Conservation (phyloP, 2,113 vertebrate genomes). For the Corvus cornix region DNA sequence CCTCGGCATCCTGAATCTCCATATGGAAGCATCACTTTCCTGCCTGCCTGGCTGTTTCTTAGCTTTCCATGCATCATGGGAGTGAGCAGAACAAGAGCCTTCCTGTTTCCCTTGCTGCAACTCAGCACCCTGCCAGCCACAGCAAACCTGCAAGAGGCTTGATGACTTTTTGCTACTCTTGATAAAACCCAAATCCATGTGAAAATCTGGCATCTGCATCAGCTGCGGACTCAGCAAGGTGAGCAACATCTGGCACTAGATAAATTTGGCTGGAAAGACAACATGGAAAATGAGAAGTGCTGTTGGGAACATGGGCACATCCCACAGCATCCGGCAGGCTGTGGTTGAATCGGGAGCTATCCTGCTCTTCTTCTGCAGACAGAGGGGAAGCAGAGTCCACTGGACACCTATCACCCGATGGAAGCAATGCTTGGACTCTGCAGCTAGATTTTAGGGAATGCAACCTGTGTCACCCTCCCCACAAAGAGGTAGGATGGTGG, state of each 20-base stretch:
- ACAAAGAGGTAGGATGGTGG: background rate
- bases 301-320: background rate
- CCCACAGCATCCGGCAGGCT: background rate
- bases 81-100: background rate
- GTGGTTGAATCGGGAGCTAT: background rate
- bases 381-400: background rate
- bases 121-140: background rate
- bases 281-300: background rate
- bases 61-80: background rate
- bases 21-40: background rate
- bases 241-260: background rate
- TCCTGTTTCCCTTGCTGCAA: background rate
- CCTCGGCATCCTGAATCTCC: background rate
- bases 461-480: background rate
- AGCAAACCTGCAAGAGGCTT: background rate
- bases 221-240: background rate
- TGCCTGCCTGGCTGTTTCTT: background rate
- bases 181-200: background rate
- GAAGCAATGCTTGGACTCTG: background rate
- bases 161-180: background rate
- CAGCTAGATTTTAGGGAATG: background rate
- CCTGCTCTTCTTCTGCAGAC: background rate
- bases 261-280: background rate
- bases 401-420: too few relatives aligned
- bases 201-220: background rate